A percentile compares a stretch with the other conserved stretches of the same genome.
phyloP scores from a whole-genome alignment of 1,140 invertebrate species.

The Anastrepha obliqua region DNA sequence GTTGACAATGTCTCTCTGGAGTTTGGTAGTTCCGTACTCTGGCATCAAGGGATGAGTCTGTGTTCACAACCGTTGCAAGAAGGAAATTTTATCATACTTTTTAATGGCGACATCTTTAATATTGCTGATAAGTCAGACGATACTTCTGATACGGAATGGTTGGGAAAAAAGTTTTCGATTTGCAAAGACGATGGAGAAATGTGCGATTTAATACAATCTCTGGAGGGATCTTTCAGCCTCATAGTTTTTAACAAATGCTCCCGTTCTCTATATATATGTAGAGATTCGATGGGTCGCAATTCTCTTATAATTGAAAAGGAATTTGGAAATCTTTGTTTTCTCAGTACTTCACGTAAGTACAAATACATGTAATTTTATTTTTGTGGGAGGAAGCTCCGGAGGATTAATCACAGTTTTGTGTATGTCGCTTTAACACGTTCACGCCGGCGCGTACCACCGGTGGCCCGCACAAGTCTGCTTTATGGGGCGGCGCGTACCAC shows the following conservation, averaged over 20 bases:
- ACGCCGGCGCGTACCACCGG: too few species aligned
- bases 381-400: too few species aligned
- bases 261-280: conserved; percentile 85
- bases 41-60: conserved; percentile 80
- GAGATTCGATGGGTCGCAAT: conserved; percentile 90
- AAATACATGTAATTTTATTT: background rate
- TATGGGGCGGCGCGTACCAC: too few species aligned
- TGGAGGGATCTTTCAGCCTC: conserved; percentile 89
- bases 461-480: too few species aligned
- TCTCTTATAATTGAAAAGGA: conserved; percentile 83
- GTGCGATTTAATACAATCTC: conserved; percentile 55
- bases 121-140: conserved; percentile 65
- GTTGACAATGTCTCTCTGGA: background rate
- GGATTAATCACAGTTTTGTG: too few species aligned
- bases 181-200: conserved; percentile 28
- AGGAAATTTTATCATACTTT: conserved; percentile 79
- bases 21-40: conserved; percentile 73
- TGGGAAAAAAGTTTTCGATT: conserved; percentile 36
- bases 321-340: conserved; percentile 75
- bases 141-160: conserved; percentile 55
- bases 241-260: conserved; percentile 82
- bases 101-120: conserved; percentile 88
- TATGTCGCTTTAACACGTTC: too few species aligned
- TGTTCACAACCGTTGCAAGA: conserved; percentile 78
- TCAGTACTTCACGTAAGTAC: conserved; percentile 53